These are phyloP conservation scores for Cynopterus sphinx DNA, from an alignment of 2,797 vertebrate genomes.

Conservation along the genomic window DNA sequence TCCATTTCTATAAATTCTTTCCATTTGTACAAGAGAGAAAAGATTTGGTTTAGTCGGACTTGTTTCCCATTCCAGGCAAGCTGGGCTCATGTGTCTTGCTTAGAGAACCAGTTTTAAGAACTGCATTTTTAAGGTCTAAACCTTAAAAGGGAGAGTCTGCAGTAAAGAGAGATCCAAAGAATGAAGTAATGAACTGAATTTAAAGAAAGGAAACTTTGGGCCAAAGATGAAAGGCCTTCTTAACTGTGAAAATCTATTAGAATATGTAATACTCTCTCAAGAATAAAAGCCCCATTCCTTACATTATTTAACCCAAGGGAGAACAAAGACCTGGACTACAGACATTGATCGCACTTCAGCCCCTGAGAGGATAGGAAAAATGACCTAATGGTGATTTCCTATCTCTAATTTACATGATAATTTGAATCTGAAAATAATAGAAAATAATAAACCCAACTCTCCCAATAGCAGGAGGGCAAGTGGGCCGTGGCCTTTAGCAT, in stretches of 20 bases:
- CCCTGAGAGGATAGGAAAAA: slow-evolving; percentile 35
- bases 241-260: slow-evolving; percentile 67
- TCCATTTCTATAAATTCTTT: background rate
- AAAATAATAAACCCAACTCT: slow-evolving; percentile 24
- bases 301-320: slow-evolving; percentile 63
- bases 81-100: background rate
- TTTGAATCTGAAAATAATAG: slow-evolving; percentile 64
- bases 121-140: slow-evolving; percentile 9
- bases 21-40: background rate
- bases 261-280: slow-evolving; percentile 57
- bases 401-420: slow-evolving; percentile 54
- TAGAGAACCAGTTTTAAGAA: slow-evolving; percentile 24
- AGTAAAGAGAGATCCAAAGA: slow-evolving; percentile 32
- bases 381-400: slow-evolving; percentile 63
- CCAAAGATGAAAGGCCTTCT: slow-evolving; percentile 67
- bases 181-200: slow-evolving; percentile 66
- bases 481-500: background rate
- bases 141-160: background rate
- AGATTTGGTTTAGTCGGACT: background rate
- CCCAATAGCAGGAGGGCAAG: background rate
- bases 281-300: slow-evolving; percentile 51
- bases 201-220: slow-evolving; percentile 60
- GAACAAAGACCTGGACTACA: slow-evolving; percentile 52
- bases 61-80: background rate
- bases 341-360: slow-evolving; percentile 42